These are phyloP conservation scores for Macrosoma leucophasiata DNA, from an alignment of 2,888 invertebrate species.

Conservation along the genomic window DNA sequence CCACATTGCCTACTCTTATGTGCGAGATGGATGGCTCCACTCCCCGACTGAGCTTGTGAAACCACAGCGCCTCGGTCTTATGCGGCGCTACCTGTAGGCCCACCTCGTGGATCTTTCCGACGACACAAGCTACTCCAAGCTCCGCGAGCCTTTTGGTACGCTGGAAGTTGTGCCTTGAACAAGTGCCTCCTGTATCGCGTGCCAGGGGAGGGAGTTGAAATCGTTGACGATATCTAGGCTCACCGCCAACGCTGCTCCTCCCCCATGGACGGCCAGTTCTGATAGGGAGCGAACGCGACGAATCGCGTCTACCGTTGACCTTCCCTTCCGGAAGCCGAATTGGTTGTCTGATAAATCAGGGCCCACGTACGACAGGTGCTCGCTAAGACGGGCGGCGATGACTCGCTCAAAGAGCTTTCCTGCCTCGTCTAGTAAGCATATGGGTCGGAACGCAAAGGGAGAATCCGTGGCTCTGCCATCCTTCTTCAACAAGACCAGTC, in stretches of 20 bases:
- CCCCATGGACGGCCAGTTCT: slow-evolving; percentile 8
- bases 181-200: no score
- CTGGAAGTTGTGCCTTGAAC: background rate
- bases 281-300: slow-evolving; percentile 1
- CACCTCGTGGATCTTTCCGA: no score
- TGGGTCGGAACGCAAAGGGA: no score
- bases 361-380: background rate
- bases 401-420: slow-evolving; percentile 20
- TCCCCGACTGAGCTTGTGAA: slow-evolving; percentile 1
- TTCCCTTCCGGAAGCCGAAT: slow-evolving; percentile 5
- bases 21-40: slow-evolving; percentile 8
- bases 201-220: slow-evolving; percentile 12
- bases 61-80: slow-evolving; percentile 7
- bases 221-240: slow-evolving; percentile 23
- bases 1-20: no score
- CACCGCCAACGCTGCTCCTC: slow-evolving; percentile 19
- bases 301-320: slow-evolving; percentile 16
- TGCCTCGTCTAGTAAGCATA: slow-evolving; percentile 17
- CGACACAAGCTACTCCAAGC: background rate
- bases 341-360: slow-evolving; percentile 4
- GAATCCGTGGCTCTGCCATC: slow-evolving; percentile 10
- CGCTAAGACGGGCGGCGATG: slow-evolving; percentile 4
- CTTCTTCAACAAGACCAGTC: slow-evolving; percentile 11
- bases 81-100: no score
- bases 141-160: slow-evolving; percentile 1